Conservation (phyloP, 2,113 vertebrate genomes). For the Rhinolophus ferrumequinum region DNA sequence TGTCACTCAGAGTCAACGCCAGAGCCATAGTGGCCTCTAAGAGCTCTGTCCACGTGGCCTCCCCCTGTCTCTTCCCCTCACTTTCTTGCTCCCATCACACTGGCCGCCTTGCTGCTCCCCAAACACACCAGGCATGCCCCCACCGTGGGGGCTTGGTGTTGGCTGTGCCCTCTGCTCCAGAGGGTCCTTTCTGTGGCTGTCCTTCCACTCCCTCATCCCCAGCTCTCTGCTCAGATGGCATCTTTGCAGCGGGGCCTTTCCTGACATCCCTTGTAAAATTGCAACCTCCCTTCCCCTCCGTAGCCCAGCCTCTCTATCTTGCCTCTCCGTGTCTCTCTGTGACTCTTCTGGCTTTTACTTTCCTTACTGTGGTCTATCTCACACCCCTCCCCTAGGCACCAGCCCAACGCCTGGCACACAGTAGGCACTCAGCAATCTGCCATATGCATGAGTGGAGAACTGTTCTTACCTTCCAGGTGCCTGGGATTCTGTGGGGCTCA, state of each 20-base stretch:
- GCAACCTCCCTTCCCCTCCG: background rate
- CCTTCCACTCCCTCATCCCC: fast-evolving
- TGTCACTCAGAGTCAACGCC: background rate
- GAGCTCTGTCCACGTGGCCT: fast-evolving
- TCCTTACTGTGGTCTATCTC: fast-evolving
- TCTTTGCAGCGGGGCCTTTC: background rate
- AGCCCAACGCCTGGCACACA: background rate
- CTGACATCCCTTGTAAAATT: background rate
- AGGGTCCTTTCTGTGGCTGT: background rate
- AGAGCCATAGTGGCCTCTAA: background rate
- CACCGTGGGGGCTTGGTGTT: fast-evolving
- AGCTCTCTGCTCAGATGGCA: background rate
- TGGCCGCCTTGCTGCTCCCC: background rate
- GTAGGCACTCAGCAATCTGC: background rate
- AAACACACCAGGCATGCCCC: background rate
- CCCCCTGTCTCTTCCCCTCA: fast-evolving
- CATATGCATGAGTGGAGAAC: background rate
- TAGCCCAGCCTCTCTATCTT: background rate
- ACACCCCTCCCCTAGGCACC: background rate
- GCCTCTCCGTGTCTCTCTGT: background rate
- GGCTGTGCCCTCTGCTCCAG: fast-evolving
- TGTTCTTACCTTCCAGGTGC: background rate
- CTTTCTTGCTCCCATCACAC: fast-evolving
- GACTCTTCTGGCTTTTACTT: background rate
- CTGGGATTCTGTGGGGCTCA: fast-evolving